A percentile compares a stretch with the other conserved stretches of the same genome.
phyloP scores from a whole-genome alignment of 2,113 vertebrate species.

The Pedionomus torquatus region DNA sequence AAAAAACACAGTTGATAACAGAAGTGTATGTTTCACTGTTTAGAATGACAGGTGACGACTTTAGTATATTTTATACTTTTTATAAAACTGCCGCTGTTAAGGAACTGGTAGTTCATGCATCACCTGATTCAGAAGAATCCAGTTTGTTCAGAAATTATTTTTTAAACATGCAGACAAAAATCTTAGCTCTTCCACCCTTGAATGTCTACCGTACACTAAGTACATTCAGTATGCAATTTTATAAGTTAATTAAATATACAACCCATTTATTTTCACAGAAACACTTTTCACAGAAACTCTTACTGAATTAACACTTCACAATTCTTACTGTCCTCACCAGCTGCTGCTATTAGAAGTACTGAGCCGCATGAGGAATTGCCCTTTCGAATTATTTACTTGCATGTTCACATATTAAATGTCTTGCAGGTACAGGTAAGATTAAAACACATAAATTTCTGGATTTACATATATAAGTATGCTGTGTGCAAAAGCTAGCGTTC shows the following conservation, averaged over 20 bases:
- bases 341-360: background rate
- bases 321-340: background rate
- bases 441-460: background rate
- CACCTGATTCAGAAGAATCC: background rate
- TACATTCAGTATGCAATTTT: background rate
- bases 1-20: background rate
- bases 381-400: background rate
- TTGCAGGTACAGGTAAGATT: background rate
- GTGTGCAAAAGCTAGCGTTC: background rate
- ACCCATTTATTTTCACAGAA: background rate
- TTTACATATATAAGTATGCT: background rate
- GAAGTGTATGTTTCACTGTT: background rate
- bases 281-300: background rate
- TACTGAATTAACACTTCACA: background rate
- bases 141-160: background rate
- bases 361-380: background rate
- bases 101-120: background rate
- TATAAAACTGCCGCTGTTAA: background rate
- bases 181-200: background rate
- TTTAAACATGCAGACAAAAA: background rate
- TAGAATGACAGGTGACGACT: background rate
- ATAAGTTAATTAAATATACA: background rate
- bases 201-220: background rate
- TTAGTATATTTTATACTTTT: background rate
- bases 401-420: background rate